Evolutionary conservation across 2,888 invertebrate genomes (phyloP).

Genomic region (Ichneumoninae sp.): DNA sequence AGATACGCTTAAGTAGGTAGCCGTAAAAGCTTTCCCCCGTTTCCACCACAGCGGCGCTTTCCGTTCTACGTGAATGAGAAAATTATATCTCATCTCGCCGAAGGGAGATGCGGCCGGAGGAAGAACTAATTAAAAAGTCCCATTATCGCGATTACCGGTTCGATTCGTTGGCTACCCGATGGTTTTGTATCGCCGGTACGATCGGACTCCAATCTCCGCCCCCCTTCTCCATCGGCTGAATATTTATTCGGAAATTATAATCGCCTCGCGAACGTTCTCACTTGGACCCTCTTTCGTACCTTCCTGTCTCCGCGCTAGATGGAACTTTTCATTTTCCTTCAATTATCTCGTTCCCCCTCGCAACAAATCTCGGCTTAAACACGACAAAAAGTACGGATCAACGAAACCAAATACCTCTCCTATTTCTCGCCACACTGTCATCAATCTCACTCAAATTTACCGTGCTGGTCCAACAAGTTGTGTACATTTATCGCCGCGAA

Average conservation of each 20-base stretch:
- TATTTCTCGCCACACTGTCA: slow-evolving; percentile 22
- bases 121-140: slow-evolving; percentile 50
- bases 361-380: slow-evolving; percentile 15
- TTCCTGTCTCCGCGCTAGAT: not conserved
- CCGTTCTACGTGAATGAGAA: slow-evolving; percentile 35
- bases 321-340: slow-evolving; percentile 2
- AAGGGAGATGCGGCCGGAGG: slow-evolving; percentile 9
- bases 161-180: slow-evolving; percentile 7
- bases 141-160: slow-evolving; percentile 49
- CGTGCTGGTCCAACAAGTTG: not conserved
- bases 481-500: slow-evolving; percentile 15
- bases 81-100: slow-evolving; percentile 22
- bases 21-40: slow-evolving; percentile 15
- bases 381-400: slow-evolving; percentile 26
- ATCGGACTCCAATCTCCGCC: slow-evolving; percentile 8
- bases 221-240: not conserved
- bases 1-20: slow-evolving; percentile 32
- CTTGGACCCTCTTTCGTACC: not conserved
- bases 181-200: slow-evolving; percentile 16
- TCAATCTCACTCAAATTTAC: slow-evolving; percentile 30
- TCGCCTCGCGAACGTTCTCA: slow-evolving; percentile 34
- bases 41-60: slow-evolving; percentile 11
- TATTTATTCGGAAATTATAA: slow-evolving; percentile 34
- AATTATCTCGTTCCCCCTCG: slow-evolving; percentile 20
- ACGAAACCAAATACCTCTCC: slow-evolving; percentile 33